These are phyloP conservation scores for Temnothorax curvispinosus DNA, from an alignment of 1,140 invertebrate genomes.

Conservation along the genomic window DNA sequence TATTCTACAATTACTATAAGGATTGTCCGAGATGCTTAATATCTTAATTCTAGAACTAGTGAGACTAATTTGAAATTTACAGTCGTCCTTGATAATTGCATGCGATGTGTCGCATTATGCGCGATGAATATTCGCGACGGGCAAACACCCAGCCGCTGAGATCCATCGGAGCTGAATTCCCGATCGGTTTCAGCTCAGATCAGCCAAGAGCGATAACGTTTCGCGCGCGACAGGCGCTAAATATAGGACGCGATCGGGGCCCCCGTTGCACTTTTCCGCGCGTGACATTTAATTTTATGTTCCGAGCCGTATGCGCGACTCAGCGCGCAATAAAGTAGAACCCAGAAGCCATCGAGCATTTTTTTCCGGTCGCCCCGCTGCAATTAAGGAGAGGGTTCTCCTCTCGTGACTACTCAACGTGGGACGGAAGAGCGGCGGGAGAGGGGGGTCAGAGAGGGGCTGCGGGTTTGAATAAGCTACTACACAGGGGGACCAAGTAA, in stretches of 20 bases:
- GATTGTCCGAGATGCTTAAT: not conserved
- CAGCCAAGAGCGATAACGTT: slow-evolving; percentile 13
- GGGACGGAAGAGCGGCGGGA: not conserved
- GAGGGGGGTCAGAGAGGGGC: slow-evolving; percentile 34
- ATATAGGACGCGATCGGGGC: slow-evolving; percentile 33
- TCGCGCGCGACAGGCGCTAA: slow-evolving; percentile 8
- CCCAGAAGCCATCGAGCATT: slow-evolving; percentile 73
- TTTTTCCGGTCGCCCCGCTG: slow-evolving; percentile 72
- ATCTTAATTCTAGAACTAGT: not conserved
- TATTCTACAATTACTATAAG: not conserved
- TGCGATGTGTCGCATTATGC: not conserved
- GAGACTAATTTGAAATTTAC: not conserved
- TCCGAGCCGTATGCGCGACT: not conserved
- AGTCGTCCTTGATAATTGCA: not conserved
- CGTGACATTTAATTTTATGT: slow-evolving; percentile 34
- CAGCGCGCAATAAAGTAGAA: slow-evolving; percentile 57
- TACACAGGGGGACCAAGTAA: slow-evolving; percentile 76
- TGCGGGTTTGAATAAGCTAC: slow-evolving; percentile 66
- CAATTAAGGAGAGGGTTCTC: slow-evolving; percentile 75
- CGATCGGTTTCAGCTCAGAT: slow-evolving; percentile 20
- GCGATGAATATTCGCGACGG: not conserved
- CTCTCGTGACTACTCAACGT: slow-evolving; percentile 53
- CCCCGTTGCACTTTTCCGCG: slow-evolving; percentile 26
- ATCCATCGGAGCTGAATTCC: not conserved
- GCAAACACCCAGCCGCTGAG: not conserved